phyloP scores from a whole-genome alignment of 2,888 invertebrate species.

The Aspidapion aeneum region DNA sequence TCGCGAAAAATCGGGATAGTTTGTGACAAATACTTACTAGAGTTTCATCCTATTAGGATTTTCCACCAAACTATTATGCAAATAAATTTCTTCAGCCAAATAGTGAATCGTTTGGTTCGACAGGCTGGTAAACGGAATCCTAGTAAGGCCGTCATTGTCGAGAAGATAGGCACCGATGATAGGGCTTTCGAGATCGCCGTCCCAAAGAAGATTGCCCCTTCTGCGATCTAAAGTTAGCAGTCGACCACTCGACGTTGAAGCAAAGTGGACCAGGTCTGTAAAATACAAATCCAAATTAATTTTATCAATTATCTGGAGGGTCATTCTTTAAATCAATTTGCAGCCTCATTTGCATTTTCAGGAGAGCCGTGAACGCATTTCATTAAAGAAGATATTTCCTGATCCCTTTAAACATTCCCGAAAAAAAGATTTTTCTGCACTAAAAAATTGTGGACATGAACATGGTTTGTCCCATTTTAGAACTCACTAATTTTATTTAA shows the following conservation, averaged over 20 bases:
- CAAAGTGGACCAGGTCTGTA: conserved; percentile 81
- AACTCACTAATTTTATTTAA: too few species aligned
- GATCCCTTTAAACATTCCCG: too few species aligned
- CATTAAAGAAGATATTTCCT: too few species aligned
- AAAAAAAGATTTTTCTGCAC: too few species aligned
- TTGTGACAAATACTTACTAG: conserved; percentile 53
- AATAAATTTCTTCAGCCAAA: conserved; percentile 41
- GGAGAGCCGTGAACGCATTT: too few species aligned
- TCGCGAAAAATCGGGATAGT: too few species aligned
- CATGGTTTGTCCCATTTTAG: too few species aligned
- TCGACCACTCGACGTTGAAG: conserved; percentile 85
- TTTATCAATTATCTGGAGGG: too few species aligned
- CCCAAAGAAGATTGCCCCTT: conserved; percentile 83
- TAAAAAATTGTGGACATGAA: too few species aligned
- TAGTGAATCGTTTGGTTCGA: conserved; percentile 81
- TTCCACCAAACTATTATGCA: conserved; percentile 43
- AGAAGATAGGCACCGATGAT: conserved; percentile 85
- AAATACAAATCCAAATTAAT: conserved; percentile 4
- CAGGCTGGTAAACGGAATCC: conserved; percentile 85
- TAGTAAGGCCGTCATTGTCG: conserved; percentile 71
- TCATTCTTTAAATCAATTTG: too few species aligned
- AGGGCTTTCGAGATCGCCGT: conserved; percentile 81
- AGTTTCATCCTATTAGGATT: conserved; percentile 51
- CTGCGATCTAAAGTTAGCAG: conserved; percentile 81
- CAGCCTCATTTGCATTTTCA: too few species aligned